Percentiles rank a stretch among this genome's conserved stretches.
Conservation (phyloP, 2,113 vertebrate genomes). For the Amazona vittata region DNA sequence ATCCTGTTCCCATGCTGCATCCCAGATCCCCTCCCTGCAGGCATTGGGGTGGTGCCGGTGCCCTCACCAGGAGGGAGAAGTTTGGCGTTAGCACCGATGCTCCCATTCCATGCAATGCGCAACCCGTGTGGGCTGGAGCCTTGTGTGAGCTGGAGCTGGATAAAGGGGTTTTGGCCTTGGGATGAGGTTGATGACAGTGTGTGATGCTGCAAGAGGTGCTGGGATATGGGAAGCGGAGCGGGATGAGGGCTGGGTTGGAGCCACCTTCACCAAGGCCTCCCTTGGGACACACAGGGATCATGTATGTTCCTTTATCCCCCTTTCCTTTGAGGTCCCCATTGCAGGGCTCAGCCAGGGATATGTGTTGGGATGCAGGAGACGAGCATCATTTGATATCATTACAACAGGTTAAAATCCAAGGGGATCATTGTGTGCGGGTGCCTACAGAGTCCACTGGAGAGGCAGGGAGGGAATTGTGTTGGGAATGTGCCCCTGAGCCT, state of each 20-base stretch:
- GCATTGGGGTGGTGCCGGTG: background rate
- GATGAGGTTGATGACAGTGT: background rate
- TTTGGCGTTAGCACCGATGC: fast-evolving
- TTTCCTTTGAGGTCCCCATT: background rate
- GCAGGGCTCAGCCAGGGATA: background rate
- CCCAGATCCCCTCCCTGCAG: background rate
- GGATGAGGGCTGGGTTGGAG: background rate
- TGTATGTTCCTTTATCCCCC: background rate
- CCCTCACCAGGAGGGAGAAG: background rate
- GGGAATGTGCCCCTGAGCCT: background rate
- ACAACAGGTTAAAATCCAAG: background rate
- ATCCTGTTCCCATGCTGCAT: background rate
- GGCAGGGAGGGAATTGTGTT: background rate
- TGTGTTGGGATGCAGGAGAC: background rate
- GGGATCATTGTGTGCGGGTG: background rate
- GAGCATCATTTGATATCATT: background rate
- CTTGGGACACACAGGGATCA: background rate
- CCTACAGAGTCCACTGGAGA: background rate
- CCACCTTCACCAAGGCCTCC: background rate
- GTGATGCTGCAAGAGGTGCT: background rate
- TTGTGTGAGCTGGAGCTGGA: fast-evolving
- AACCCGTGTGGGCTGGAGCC: fast-evolving
- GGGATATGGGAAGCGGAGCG: background rate
- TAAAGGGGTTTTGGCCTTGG: background rate
- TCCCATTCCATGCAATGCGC: fast-evolving